These are phyloP conservation scores for Drosophila austrosaltans DNA, from an alignment of 2,888 invertebrate species.

Conservation along the genomic window DNA sequence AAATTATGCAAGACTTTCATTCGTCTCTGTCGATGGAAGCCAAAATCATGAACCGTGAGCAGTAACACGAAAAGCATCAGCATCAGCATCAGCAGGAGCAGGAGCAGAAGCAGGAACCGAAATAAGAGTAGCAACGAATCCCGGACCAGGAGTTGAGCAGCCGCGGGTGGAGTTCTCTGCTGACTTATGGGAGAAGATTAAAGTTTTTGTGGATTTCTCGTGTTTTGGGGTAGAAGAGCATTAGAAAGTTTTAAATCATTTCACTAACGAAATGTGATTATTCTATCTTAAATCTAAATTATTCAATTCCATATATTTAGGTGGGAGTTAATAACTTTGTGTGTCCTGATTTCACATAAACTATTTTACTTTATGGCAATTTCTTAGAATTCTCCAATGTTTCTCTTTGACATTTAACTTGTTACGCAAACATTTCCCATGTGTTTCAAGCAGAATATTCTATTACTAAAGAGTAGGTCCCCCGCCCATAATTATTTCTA, in stretches of 20 bases:
- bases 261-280: slow-evolving; percentile 5
- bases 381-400: too few species aligned
- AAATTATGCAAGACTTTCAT: slow-evolving; percentile 70
- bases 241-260: slow-evolving; percentile 44
- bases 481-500: neutral
- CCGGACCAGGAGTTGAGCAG: slow-evolving; percentile 1
- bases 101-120: slow-evolving; percentile 37
- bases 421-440: too few species aligned
- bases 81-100: neutral
- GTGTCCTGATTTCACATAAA: neutral
- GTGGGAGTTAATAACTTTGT: neutral
- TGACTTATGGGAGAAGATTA: slow-evolving; percentile 24
- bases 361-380: neutral
- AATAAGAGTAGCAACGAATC: slow-evolving; percentile 17
- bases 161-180: neutral
- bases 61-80: slow-evolving; percentile 1
- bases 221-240: slow-evolving; percentile 25
- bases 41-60: slow-evolving; percentile 8
- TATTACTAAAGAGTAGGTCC: too few species aligned
- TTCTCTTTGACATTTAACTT: too few species aligned
- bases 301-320: neutral
- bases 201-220: slow-evolving; percentile 43
- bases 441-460: too few species aligned
- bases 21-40: slow-evolving; percentile 6
- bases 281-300: neutral